Base-by-base conservation (phyloP, 2,888 invertebrate genomes). In the Aleiodes alternator region DNA sequence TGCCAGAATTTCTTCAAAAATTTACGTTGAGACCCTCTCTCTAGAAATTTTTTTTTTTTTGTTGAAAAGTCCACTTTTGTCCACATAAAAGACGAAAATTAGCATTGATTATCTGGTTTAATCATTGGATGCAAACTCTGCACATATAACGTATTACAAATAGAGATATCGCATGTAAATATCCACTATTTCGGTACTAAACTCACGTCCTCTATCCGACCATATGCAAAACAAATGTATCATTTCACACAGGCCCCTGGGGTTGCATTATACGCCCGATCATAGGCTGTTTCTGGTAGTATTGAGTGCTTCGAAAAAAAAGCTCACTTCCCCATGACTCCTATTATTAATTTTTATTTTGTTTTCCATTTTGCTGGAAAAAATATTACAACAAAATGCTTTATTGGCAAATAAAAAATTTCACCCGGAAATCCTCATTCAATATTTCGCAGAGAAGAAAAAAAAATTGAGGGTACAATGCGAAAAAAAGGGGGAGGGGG, bases 191-290 rank as follows among this genome's bases (percentile, higher is more conserved):
- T 16, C 57, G 31, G 29, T 57, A 23, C 57, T 57, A 57, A 57
- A 57, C 57, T 57, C 57, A 57, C 31, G 64, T 73, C 61, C 78
- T 78, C 80, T 80, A 74, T 80, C 69, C 55, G 75, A 72, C 78
- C 82, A 79, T 83, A 85, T 83, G 85, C 86, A 84, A 85, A 84
- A 84, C 86, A 85, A 87, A 87, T 87, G 87, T 86, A 87, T 87
- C 87, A 86, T 87, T 85, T 86, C 85, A 80, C 86, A 86, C 84
- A 79, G 82, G 83, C 86, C 87, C 87, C 87, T 70, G 87, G 87
- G 87, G 87, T 76, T 87, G 86, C 87, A 87, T 87, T 87, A 87
- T 85, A 84, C 83, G 82, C 84, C 85, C 86, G 87, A 87, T 87
- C 87, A 86, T 86, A 84, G 84, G 84, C 84, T 80, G 84, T 85